Evolutionary conservation across 2,113 vertebrate species (phyloP).

Genomic region (Phasianus colchicus): DNA sequence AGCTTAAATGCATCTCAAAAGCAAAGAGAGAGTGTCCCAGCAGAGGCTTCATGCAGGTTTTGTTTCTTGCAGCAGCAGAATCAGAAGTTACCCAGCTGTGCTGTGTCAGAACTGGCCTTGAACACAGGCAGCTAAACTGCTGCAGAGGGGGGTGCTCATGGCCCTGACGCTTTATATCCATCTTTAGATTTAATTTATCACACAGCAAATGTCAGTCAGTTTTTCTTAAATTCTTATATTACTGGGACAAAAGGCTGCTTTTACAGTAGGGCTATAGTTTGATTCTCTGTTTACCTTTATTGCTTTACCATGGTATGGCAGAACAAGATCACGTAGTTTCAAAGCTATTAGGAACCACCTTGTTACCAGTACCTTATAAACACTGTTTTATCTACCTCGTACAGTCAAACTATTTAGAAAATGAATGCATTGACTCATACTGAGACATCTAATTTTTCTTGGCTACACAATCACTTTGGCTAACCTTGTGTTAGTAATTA

Average conservation of each 20-base stretch:
- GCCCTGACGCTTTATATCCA: not conserved
- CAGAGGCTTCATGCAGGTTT: not conserved
- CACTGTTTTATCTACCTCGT: conserved; percentile 18
- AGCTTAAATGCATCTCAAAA: not conserved
- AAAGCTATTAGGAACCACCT: conserved; percentile 11
- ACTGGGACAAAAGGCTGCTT: not conserved
- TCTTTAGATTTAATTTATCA: not conserved
- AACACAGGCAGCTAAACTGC: not conserved
- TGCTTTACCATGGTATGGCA: not conserved
- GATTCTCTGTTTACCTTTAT: not conserved
- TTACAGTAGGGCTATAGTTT: not conserved
- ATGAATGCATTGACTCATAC: conserved; percentile 45
- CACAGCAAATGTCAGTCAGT: not conserved
- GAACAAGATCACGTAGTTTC: not conserved
- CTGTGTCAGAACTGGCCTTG: not conserved
- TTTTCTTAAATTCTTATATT: not conserved
- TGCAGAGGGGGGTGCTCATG: not conserved
- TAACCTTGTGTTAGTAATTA: conserved; percentile 48
- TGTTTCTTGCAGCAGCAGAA: not conserved
- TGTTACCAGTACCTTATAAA: not conserved
- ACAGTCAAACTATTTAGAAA: conserved; percentile 16
- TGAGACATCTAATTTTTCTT: conserved; percentile 48
- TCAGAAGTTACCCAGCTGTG: not conserved
- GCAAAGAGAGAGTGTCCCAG: not conserved
- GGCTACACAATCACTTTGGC: conserved; percentile 24